A percentile compares a stretch with the other conserved stretches of the same genome.
These are phyloP conservation scores for Echinops telfairi DNA, from an alignment of 2,113 vertebrate species.

Conservation along the genomic window DNA sequence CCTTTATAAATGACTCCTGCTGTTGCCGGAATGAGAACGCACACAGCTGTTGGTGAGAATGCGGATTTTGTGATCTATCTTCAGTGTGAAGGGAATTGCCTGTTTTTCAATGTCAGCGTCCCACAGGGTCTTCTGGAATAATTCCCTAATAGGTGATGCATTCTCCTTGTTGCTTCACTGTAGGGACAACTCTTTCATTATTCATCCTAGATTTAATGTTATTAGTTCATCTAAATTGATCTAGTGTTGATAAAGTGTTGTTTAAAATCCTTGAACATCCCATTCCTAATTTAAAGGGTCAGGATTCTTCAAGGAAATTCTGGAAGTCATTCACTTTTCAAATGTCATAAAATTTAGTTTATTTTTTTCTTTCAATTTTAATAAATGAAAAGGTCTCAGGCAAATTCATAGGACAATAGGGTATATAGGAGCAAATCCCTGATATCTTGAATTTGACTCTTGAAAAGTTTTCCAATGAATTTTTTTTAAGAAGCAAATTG, in stretches of 20 bases:
- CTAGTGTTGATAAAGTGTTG: background rate
- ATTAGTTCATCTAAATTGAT: background rate
- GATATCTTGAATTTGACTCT: too few species aligned
- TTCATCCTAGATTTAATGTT: background rate
- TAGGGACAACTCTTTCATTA: background rate
- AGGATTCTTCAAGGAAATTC: background rate
- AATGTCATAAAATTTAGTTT: background rate
- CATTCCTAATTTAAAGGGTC: background rate
- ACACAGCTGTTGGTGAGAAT: slow-evolving; percentile 23
- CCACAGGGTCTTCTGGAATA: slow-evolving; percentile 65
- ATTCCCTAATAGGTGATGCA: slow-evolving; percentile 21
- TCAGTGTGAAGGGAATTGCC: slow-evolving; percentile 25
- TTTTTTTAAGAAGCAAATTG: background rate
- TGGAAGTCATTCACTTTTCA: background rate
- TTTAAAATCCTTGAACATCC: background rate
- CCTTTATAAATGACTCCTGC: slow-evolving; percentile 71
- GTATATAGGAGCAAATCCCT: background rate
- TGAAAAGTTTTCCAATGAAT: background rate
- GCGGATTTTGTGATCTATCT: slow-evolving; percentile 60
- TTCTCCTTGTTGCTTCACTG: background rate
- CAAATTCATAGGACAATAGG: background rate
- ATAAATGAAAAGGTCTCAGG: background rate
- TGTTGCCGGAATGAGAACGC: slow-evolving; percentile 39
- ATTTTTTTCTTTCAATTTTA: slow-evolving; percentile 31
- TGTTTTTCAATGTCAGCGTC: slow-evolving; percentile 69